These are phyloP conservation scores for Oriolus oriolus DNA, from an alignment of 2,113 vertebrate species.

Conservation along the genomic window DNA sequence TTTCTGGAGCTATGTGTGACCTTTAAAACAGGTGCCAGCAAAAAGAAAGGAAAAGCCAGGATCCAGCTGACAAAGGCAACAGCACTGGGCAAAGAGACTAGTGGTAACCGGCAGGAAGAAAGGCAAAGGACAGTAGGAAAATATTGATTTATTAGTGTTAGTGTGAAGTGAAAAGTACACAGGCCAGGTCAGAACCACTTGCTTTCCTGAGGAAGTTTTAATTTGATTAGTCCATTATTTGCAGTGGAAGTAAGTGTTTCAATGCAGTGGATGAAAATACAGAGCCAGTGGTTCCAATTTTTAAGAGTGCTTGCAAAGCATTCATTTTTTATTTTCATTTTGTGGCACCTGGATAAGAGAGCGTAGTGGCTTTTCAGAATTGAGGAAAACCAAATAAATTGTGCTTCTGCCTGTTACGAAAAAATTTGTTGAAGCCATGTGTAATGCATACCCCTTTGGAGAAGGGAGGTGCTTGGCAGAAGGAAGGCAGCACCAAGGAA, in stretches of 20 bases:
- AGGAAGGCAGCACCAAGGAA: background rate
- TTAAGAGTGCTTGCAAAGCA: background rate
- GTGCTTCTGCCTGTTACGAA: background rate
- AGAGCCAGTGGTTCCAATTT: background rate
- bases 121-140: conserved; percentile 9
- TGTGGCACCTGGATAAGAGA: background rate
- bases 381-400: conserved; percentile 1
- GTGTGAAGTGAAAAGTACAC: background rate
- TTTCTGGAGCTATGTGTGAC: background rate
- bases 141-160: background rate
- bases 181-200: background rate
- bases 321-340: background rate
- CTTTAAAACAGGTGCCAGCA: background rate
- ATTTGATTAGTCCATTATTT: conserved; percentile 3
- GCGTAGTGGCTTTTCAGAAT: background rate
- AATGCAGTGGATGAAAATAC: background rate
- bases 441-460: background rate
- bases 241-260: background rate
- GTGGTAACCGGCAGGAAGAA: background rate
- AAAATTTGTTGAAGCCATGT: background rate
- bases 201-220: background rate
- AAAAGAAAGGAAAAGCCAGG: conserved; percentile 13
- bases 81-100: background rate
- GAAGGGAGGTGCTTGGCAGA: background rate
- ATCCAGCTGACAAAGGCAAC: conserved; percentile 26